Evolutionary conservation across 2,797 vertebrate species (phyloP).

Genomic region (Lutjanus argentimaculatus): DNA sequence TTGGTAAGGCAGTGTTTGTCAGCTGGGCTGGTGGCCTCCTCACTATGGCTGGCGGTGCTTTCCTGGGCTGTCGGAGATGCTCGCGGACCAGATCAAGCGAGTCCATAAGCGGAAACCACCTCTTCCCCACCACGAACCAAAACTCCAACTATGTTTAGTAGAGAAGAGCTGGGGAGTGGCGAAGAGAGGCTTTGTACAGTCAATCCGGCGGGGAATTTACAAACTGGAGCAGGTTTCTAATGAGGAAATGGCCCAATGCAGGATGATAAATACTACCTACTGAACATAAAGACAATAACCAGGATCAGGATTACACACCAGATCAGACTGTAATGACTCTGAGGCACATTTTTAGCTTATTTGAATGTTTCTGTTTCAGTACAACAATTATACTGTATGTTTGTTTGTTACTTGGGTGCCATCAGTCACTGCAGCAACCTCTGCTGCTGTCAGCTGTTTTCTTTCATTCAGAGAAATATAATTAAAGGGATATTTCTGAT

Average conservation of each 20-base stretch:
- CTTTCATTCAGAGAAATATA: conserved; percentile 9
- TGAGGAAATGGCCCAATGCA: conserved; percentile 2
- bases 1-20: conserved; percentile 92
- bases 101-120: conserved; percentile 46
- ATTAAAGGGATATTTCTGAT: too few species aligned
- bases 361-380: neutral
- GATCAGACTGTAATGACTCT: neutral
- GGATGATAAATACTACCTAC: conserved; percentile 7
- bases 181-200: conserved; percentile 42
- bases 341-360: neutral
- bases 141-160: conserved; percentile 90
- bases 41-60: conserved; percentile 87
- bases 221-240: neutral
- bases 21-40: conserved; percentile 91
- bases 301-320: conserved; percentile 1
- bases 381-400: neutral
- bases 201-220: neutral
- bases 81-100: conserved; percentile 36
- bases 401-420: neutral
- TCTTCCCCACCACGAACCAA: conserved; percentile 65
- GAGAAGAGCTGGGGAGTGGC: conserved; percentile 77
- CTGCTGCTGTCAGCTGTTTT: neutral
- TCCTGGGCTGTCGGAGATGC: conserved; percentile 89
- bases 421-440: neutral
- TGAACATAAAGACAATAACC: conserved; percentile 7